Percentiles rank a stretch among this genome's conserved stretches.
phyloP scores from a whole-genome alignment of 1,140 invertebrate species.

The Pygmarrhopalites habei region DNA sequence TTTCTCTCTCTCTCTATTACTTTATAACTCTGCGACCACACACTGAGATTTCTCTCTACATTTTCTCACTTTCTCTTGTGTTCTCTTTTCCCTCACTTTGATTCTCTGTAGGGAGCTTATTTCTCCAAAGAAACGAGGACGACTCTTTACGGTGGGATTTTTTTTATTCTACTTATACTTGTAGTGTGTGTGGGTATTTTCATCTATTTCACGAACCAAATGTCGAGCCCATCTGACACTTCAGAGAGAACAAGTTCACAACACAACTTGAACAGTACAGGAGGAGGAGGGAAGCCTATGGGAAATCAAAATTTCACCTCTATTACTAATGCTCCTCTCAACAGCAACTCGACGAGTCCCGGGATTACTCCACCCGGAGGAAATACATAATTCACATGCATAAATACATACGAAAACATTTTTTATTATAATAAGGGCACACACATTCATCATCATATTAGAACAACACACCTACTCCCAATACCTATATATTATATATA shows the following conservation, averaged over 20 bases:
- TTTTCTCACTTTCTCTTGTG: no score
- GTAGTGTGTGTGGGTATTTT: constrained; percentile 7
- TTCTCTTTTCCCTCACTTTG: no score
- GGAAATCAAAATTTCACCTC: constrained; percentile 1
- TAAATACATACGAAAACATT: no score
- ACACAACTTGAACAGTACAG: background rate
- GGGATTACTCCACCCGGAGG: background rate
- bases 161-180: constrained; percentile 7
- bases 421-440: no score
- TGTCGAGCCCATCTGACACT: background rate
- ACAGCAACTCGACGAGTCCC: background rate
- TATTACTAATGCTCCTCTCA: background rate
- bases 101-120: constrained; percentile 2
- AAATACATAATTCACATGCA: constrained; percentile 4
- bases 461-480: no score
- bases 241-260: background rate
- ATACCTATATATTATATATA: no score
- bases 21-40: no score
- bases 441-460: no score
- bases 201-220: constrained; percentile 4
- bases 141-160: constrained; percentile 5
- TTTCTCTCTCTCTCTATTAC: no score
- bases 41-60: no score
- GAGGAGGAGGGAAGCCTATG: background rate
- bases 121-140: constrained; percentile 8